Percentiles rank a stretch among this genome's conserved stretches.
These are phyloP conservation scores for Myiozetetes cayanensis DNA, from an alignment of 2,113 vertebrate genomes.

Conservation along the genomic window DNA sequence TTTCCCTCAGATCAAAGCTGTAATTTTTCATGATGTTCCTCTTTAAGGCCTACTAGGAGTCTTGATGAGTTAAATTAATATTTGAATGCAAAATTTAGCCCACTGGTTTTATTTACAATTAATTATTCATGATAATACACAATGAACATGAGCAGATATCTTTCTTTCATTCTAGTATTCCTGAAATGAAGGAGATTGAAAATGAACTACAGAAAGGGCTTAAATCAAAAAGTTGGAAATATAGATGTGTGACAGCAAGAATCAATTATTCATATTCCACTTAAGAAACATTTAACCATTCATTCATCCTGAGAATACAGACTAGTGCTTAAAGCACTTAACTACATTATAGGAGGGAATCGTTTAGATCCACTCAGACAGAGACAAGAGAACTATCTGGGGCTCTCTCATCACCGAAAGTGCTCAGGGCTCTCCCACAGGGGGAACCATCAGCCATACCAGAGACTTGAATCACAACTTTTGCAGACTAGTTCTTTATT, in stretches of 20 bases:
- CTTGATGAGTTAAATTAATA: not conserved
- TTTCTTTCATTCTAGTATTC: not conserved
- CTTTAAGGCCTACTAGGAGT: not conserved
- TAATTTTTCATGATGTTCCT: not conserved
- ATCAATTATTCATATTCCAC: not conserved
- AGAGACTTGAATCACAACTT: not conserved
- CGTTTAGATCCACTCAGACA: not conserved
- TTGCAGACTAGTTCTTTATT: not conserved
- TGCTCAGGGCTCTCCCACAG: fast-evolving
- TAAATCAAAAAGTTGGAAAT: not conserved
- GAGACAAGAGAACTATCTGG: not conserved
- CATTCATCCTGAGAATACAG: not conserved
- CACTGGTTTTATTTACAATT: not conserved
- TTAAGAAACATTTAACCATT: not conserved
- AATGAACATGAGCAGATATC: not conserved
- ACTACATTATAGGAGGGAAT: not conserved
- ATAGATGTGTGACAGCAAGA: not conserved
- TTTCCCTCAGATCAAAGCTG: not conserved
- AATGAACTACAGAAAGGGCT: not conserved
- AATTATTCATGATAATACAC: not conserved
- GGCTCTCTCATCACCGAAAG: not conserved
- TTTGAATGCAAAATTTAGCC: not conserved
- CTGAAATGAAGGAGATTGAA: not conserved
- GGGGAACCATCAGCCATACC: not conserved
- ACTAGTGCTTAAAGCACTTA: not conserved